Base-by-base conservation (phyloP, 2,113 vertebrate genomes). In the Loxodonta africana region DNA sequence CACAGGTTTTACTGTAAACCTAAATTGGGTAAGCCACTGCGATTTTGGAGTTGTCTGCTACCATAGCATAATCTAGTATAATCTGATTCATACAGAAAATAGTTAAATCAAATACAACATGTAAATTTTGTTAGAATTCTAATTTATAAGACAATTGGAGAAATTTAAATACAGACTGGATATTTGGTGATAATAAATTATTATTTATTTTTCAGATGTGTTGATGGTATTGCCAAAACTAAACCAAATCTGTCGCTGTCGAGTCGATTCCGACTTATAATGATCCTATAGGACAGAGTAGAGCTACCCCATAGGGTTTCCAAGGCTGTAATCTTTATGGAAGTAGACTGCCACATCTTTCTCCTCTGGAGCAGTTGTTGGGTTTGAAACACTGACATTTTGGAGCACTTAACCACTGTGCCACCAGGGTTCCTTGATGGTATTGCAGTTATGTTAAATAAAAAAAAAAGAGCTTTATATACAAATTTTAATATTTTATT, bases 101-200 rank as follows among this genome's bases (percentile, higher is more conserved):
- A 26, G 23, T 86, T 93, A 83, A 74, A 62, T 86, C 65, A 87
- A 88, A 73, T 85, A 84, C 41, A 90, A 88, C 77, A 94, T 33
- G 48, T 41, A 78, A 95, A 73, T 33, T 37, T 84, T 48, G 11
- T 63, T 84, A 95, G 76, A 20, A 69, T 90, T 28, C 67, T 25
- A 6, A 6, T 80, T 90, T 82, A 81, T 57, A 51, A 48, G 80
- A 83, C 44, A 60, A 78, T 18, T 73, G 63, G 23, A 96, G 83
- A 93, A 73, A 90, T 86, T 26, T 87, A 37, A 82, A 77, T 67
- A 78, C 1, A 28, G 33, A 57, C 62, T 87, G 71, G 63, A 57
- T 85, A 90, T 57, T 88, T 82, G 37, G 60, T 63, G 28, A 92
- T 69, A 88, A 94, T 77, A 88, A 63, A 82, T 62, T 26, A 7